phyloP scores from a whole-genome alignment of 2,113 vertebrate genomes.

The Crocuta crocuta region DNA sequence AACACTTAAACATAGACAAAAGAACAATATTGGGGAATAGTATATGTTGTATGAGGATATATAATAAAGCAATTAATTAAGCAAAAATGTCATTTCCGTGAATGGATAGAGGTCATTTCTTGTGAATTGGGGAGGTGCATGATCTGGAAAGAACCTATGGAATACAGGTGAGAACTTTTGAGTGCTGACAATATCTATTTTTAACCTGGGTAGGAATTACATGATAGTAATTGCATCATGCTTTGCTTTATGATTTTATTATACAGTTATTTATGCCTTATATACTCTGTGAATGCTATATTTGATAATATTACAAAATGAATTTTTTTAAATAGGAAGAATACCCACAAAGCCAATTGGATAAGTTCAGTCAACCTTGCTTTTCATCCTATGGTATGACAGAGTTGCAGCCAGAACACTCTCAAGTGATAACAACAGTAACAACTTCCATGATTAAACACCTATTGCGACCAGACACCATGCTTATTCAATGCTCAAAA shows the following conservation, averaged over 20 bases:
- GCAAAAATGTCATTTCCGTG: neutral
- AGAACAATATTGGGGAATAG: neutral
- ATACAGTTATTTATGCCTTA: neutral
- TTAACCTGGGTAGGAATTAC: neutral
- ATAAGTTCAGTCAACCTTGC: neutral
- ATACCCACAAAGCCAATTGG: neutral
- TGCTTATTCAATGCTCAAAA: neutral
- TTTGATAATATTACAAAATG: neutral
- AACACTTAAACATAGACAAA: neutral
- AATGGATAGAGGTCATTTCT: neutral
- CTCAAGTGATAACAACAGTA: neutral
- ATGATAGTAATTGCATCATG: neutral
- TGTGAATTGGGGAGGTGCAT: neutral
- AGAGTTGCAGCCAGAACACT: neutral
- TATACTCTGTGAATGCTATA: neutral
- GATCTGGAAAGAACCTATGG: neutral
- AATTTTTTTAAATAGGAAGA: neutral
- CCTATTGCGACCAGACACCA: neutral
- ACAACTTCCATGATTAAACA: neutral
- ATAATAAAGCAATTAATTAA: neutral
- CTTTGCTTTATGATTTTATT: constrained; percentile 5
- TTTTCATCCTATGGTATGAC: neutral
- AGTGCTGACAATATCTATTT: neutral
- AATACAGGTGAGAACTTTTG: neutral
- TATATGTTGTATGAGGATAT: neutral